phyloP scores from a whole-genome alignment of 2,888 invertebrate species.

The Physocephala rufipes region DNA sequence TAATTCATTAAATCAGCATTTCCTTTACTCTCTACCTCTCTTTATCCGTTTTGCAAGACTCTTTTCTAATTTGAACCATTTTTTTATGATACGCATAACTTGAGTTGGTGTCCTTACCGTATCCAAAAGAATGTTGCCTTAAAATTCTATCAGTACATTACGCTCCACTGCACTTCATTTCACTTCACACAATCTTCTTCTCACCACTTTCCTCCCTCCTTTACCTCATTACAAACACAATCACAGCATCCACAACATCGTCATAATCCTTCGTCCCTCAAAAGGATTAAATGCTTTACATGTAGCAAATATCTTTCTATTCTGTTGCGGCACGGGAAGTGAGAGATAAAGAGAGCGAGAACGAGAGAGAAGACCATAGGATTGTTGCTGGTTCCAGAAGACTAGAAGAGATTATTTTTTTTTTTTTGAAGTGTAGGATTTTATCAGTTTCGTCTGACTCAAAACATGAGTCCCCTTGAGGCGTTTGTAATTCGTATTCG shows the following conservation, averaged over 20 bases:
- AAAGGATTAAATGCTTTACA: too few relatives aligned
- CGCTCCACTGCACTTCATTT: background rate
- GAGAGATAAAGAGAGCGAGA: background rate
- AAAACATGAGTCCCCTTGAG: conserved; percentile 25
- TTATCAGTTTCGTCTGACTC: conserved; percentile 11
- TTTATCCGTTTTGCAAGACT: background rate
- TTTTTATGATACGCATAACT: background rate
- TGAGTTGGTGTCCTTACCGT: too few relatives aligned
- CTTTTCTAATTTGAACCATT: background rate
- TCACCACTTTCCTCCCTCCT: background rate
- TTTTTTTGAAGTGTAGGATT: background rate
- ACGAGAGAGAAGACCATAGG: background rate
- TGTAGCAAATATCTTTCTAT: background rate
- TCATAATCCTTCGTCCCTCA: background rate
- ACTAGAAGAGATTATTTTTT: background rate
- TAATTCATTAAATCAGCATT: background rate
- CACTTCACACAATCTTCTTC: background rate
- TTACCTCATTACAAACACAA: background rate
- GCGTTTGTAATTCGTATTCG: conserved; percentile 21
- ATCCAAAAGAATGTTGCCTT: conserved; percentile 12
- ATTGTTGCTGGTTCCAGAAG: background rate
- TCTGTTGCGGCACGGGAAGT: background rate
- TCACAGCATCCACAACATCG: background rate
- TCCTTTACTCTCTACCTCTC: background rate
- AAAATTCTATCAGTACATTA: conserved; percentile 8